phyloP scores from a whole-genome alignment of 2,113 vertebrate genomes.

The Phrynosoma blainvillii region DNA sequence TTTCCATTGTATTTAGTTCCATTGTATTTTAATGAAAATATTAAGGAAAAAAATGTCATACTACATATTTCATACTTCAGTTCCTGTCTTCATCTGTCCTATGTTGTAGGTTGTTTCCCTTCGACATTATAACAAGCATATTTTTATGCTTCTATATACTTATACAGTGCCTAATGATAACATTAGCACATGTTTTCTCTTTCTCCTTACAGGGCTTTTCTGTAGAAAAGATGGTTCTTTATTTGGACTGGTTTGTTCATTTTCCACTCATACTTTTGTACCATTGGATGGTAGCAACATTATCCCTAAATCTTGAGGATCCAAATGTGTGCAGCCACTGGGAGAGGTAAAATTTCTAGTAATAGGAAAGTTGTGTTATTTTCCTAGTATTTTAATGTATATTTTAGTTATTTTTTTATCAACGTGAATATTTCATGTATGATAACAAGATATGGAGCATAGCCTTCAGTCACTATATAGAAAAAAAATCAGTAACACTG shows the following conservation, averaged over 20 bases:
- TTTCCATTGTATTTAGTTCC: too few relatives aligned
- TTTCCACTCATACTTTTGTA: constrained; percentile 75
- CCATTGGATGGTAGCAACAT: constrained; percentile 75
- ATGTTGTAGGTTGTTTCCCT: background rate
- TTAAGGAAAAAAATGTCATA: too few relatives aligned
- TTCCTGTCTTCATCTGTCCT: too few relatives aligned
- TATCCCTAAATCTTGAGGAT: constrained; percentile 91
- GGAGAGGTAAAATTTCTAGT: constrained; percentile 88
- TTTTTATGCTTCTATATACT: background rate
- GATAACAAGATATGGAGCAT: background rate
- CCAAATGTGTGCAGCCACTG: constrained; percentile 99
- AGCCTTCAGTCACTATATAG: fast-evolving
- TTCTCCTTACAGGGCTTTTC: constrained; percentile 69
- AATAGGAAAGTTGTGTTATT: background rate
- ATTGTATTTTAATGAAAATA: too few relatives aligned
- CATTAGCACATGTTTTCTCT: background rate
- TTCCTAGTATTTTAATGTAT: constrained; percentile 5
- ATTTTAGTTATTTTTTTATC: constrained; percentile 11
- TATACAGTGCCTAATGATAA: background rate
- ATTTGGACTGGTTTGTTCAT: constrained; percentile 58
- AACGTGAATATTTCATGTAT: background rate
- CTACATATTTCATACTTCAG: too few relatives aligned
- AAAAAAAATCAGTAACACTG: background rate
- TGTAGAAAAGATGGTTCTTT: constrained; percentile 80
- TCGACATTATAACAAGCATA: background rate